Percentiles rank a stretch among this genome's conserved stretches.
Evolutionary conservation across 23 tunicate genomes (phyloP).

Genomic region (Trididemnum nubilum): DNA sequence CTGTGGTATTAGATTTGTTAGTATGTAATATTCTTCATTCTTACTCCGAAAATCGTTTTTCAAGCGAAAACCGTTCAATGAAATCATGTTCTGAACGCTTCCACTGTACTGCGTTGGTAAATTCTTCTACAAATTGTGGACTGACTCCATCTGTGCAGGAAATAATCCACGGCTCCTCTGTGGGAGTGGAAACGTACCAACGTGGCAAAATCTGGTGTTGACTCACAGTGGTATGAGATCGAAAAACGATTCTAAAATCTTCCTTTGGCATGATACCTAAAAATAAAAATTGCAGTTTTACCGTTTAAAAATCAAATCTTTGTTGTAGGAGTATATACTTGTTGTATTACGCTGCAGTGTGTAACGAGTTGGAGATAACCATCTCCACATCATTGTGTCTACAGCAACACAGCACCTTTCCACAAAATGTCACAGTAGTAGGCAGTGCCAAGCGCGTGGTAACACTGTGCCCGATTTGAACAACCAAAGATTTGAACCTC

Average conservation of each 20-base stretch:
- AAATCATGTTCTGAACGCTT: constrained; percentile 37
- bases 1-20: too few relatives aligned
- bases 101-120: constrained; percentile 39
- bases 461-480: too few relatives aligned
- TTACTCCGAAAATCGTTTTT: constrained; percentile 49
- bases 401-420: too few relatives aligned
- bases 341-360: not conserved
- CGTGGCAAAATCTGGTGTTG: constrained; percentile 51
- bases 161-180: constrained; percentile 35
- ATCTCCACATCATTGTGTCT: too few relatives aligned
- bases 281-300: too few relatives aligned
- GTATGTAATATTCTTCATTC: too few relatives aligned
- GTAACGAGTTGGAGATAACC: too few relatives aligned
- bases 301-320: too few relatives aligned
- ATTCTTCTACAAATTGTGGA: constrained; percentile 38
- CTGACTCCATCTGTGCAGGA: constrained; percentile 42
- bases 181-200: constrained; percentile 56
- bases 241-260: not conserved
- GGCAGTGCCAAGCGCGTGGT: too few relatives aligned
- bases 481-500: too few relatives aligned
- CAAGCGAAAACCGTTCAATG: constrained; percentile 44
- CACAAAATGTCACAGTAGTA: not conserved
- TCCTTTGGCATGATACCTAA: constrained; percentile 30
- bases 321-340: not conserved
- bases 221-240: constrained; percentile 29